Percentiles rank a stretch among this genome's conserved stretches.
Conservation (phyloP, 2,888 invertebrate genomes). For the Pedicia rivosa region DNA sequence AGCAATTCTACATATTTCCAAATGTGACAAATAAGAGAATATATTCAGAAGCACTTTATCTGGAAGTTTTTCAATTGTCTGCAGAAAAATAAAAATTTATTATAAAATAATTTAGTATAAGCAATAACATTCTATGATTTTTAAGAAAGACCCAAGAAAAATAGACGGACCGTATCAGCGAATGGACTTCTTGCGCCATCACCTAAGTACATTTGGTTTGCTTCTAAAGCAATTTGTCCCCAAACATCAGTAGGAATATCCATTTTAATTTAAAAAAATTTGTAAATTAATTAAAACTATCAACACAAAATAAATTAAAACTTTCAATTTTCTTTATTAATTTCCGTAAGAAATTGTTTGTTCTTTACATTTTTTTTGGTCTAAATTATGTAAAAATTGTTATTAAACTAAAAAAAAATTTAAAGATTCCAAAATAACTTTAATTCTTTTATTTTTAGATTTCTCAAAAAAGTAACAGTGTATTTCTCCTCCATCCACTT, state of each 20-base stretch:
- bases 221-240: conserved; percentile 79
- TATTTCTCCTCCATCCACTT: too few relatives aligned
- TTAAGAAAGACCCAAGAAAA: neutral
- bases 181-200: conserved; percentile 74
- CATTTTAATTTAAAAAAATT: conserved; percentile 28
- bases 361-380: too few relatives aligned
- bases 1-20: conserved; percentile 87
- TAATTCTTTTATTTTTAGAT: too few relatives aligned
- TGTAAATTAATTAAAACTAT: too few relatives aligned
- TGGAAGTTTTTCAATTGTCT: conserved; percentile 93
- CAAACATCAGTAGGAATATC: conserved; percentile 66
- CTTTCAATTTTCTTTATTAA: too few relatives aligned
- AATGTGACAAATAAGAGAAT: conserved; percentile 86
- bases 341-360: too few relatives aligned
- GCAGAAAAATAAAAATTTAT: conserved; percentile 23
- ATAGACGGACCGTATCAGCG: conserved; percentile 54
- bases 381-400: too few relatives aligned
- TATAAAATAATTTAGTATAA: neutral
- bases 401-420: too few relatives aligned
- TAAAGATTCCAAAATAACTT: too few relatives aligned
- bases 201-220: conserved; percentile 68
- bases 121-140: neutral
- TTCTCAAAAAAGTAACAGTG: too few relatives aligned
- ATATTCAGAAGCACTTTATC: conserved; percentile 91
- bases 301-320: too few relatives aligned